Base-by-base conservation (phyloP, 2,113 vertebrate species). In the Hippocampus abdominalis region DNA sequence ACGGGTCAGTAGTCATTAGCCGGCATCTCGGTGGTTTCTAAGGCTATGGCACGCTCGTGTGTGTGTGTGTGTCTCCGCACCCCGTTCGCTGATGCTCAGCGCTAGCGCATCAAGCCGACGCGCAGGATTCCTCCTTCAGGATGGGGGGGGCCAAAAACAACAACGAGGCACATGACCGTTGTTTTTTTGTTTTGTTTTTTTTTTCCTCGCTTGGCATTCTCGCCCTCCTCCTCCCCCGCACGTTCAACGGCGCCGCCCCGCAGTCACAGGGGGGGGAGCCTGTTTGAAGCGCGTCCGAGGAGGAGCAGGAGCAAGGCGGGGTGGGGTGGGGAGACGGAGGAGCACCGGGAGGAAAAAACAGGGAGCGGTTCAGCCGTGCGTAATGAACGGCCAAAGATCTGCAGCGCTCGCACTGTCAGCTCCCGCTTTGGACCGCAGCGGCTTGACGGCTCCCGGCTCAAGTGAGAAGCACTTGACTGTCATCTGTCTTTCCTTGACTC, bases 141-240 rank as follows among this genome's bases (percentile, higher is more conserved):
- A 83, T 13, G 18, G 20, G 2, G 2, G 27, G 46, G 16, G 27
- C 82, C 68, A 64, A 78, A 71, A 80, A 77, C 80, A 89, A 87
- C 86, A 85, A 86, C 76, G n/a, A 71, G 84, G 75, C 85, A 87
- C 85, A 85, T 86, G 84, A 88, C 81, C 80, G 83, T 78, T 29
- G 27, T 29, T 29, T 29, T 32, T 32, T 4, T 29, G 2, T 29
- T 32, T 32, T 4, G 29, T 32, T 32, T 32, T 32, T 32, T 75
- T 80, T 83, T 76, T 70, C 64, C 25, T 84, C 84, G 86, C 81
- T 70, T 68, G 78, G 76, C 76, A 1, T 80, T 78, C 77, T 36
- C 32, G 5, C 60, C 66, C 66, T 68, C 69, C 72, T 70, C 76
- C 83, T 73, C 79, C 73, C 68, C 67, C 51, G 9, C 75, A 67